Base-by-base conservation (phyloP, 1,140 invertebrate genomes). In the Dendrolimus punctatus region DNA sequence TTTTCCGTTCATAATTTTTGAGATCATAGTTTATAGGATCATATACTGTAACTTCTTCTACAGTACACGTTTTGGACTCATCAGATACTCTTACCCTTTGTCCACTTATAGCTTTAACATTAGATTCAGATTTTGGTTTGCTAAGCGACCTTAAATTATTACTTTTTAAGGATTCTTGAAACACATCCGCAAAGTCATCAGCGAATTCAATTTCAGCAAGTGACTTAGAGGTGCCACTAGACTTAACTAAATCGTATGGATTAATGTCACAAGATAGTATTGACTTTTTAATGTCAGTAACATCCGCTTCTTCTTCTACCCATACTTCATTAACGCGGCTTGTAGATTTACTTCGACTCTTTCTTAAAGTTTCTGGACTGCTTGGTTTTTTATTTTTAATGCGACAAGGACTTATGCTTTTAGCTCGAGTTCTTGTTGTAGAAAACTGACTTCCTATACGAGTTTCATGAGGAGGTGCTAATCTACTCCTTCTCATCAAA, bases 211-310 rank as follows among this genome's bases (percentile, higher is more conserved):
- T 76, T 68, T 82, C 77, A 8, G 66, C 74, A 59, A 78, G 60
- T 23, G 79, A 82, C 48, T 82, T 85, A 6, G 69, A 73, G 55
- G 39, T 63, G 10, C 76, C 77, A 49, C 69, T 73, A 53, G 76
- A 76, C 58, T 91, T 90, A 50, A 96, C 90, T 57, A 96, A 82
- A 49, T 95, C 93, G 67, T 96, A 96, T 5, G 95, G 94, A 82
- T 95, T 96, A 8, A 96, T 93, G 71, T 95, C 91, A 78, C 94
- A 95, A 67, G 95, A 93, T 8, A 96, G 84, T 57, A 96, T 96
- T 10, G 94, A 95, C 47, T 90, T 89, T 53, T 90, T 89, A 9
- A 87, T 76, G 39, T 91, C 87, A 58, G 85, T 90, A 42, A 89
- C 53, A 61, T 64, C 73, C 8, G 87, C 67, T 72, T 89, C 51